Percentiles rank a stretch among this genome's conserved stretches.
Conservation (phyloP, 2,113 vertebrate species). For the Pteropus alecto region DNA sequence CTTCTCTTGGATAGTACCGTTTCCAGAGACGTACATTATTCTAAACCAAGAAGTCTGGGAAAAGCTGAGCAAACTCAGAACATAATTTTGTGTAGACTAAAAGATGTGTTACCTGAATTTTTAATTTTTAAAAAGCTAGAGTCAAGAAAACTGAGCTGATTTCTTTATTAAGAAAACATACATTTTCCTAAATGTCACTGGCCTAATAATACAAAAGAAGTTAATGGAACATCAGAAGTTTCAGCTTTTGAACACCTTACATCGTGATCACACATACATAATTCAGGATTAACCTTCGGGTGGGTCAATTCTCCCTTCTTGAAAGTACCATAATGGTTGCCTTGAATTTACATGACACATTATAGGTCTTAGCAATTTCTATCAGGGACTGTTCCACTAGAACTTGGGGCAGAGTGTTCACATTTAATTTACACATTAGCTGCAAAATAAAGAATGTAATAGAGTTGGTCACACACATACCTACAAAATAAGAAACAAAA, state of each 20-base stretch:
- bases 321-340: slow-evolving; percentile 85
- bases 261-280: too few relatives aligned
- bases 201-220: background rate
- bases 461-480: background rate
- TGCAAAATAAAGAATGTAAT: slow-evolving; percentile 66
- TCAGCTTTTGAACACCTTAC: background rate
- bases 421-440: slow-evolving; percentile 93
- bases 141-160: background rate
- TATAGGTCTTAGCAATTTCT: slow-evolving; percentile 95
- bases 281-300: background rate
- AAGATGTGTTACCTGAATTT: background rate
- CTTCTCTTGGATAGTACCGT: background rate
- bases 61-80: background rate
- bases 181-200: background rate
- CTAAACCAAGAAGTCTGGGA: background rate
- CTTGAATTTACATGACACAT: slow-evolving; percentile 91
- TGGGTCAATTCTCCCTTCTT: background rate
- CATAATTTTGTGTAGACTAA: background rate
- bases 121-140: background rate
- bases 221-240: slow-evolving; percentile 16
- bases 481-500: background rate
- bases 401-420: slow-evolving; percentile 91
- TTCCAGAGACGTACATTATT: background rate
- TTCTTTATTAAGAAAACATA: slow-evolving; percentile 21
- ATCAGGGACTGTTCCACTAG: slow-evolving; percentile 93